Evolutionary conservation across 2,797 vertebrate species (phyloP), one percentile per base, ranked within the genome.

Genomic region (Philypnodon macrostomus): DNA sequence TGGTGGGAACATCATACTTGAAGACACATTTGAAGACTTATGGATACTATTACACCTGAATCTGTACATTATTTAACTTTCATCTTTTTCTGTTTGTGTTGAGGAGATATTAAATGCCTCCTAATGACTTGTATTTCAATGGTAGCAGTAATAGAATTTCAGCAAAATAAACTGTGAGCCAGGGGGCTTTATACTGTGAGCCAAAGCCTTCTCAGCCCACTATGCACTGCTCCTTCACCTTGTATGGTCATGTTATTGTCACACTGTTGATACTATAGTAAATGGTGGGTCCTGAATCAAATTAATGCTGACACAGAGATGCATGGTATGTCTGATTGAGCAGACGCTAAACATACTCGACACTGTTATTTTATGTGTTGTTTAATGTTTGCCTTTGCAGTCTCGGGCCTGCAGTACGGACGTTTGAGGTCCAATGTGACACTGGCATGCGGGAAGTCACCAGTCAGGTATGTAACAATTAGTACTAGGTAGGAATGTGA

Each of bases 341-440:
- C 48, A 41, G 12, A 47, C 39, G 58, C 49, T 36, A 10, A 38
- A 44, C 51, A 49, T 42, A 65, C 27, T 46, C 42, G 56, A 44
- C 37, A n/a, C 1, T 17, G 48, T 12, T 31, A 34, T 62, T 64
- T 44, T 69, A 57, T 63, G 18, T 59, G 57, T 75, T 11, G 56
- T 70, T 27, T 10, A 2, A 26, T 42, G 24, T 70, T 19, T 75
- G 58, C 77, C 58, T 83, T 73, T 71, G 53, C 84, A 90, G 89
- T 89, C 75, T 86, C 82, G 76, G 83, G 56, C 14, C 60, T 89
- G 46, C 87, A 88, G 75, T 90, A 82, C 8, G 85, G 86, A 14
- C 69, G 34, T 40, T 65, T 92, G 83, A 83, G 79, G 16, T 87
- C 85, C 2, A 89, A 86, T 58, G 80, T 91, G 70, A 91, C 84